Evolutionary conservation across 2,113 vertebrate species (phyloP), one percentile per base, ranked within the genome.

Genomic region (Austrofundulus limnaeus): DNA sequence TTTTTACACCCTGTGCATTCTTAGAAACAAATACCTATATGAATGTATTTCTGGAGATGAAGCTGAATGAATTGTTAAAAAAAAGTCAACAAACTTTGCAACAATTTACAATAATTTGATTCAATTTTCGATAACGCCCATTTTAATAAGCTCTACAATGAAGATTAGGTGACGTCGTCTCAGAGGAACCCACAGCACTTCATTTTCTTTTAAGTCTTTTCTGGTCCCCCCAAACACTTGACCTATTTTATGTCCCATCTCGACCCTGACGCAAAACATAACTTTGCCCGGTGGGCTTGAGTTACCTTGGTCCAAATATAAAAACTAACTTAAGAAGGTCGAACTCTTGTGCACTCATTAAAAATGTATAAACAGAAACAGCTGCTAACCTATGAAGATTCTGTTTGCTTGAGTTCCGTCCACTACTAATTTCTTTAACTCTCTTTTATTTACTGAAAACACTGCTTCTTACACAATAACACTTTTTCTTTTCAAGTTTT

Each of bases 241-340:
- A 59, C 70, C 77, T 92, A 92, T 91, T 91, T 89, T 85, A 85
- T n/a, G 24, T 24, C 52, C 14, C 47, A 34, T 4, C 41, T 19
- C 48, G 4, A 56, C 19, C 2, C 61, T 31, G n/a, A 70, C 38
- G 63, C 31, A 72, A 72, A 75, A 63, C 31, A 21, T 66, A 88
- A 89, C 75, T 60, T 28, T 31, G 65, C 62, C 62, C 54, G 17
- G 59, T 28, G 61, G 79, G 83, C 83, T 92, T 89, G 41, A 69
- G 84, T 93, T 92, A 88, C 91, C 61, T 80, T 28, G 69, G 82
- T 90, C 88, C 87, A 91, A 91, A 92, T 92, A 92, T 87, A 91
- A 75, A 65, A 19, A 28, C 38, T 37, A 17, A 74, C 69, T 86
- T 47, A 70, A 77, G 81, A 75, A 61, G 70, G 77, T 55, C 62